Evolutionary conservation across 2,113 vertebrate species (phyloP), one percentile per base, ranked within the genome.

Genomic region (Anolis sagrei): DNA sequence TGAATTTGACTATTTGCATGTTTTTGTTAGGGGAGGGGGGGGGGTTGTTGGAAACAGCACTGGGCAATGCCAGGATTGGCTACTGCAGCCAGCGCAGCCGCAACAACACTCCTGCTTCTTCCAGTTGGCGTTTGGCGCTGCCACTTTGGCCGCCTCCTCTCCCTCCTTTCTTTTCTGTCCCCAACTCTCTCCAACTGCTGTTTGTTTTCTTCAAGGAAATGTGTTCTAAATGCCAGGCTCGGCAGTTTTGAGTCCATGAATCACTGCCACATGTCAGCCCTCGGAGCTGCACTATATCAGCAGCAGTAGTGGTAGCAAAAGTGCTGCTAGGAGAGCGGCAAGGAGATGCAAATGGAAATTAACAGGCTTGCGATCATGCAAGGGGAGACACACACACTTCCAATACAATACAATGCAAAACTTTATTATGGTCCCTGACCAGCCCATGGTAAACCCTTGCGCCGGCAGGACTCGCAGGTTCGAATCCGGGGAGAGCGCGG

Each of bases 211-310:
- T 32, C 34, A 39, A 48, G 64, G 79, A 76, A 76, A 69, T 44
- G 66, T 82, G 79, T 61, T 61, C 70, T 70, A 77, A 77, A 82
- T 77, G 73, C 79, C 80, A 19, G 74, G 62, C 86, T 54, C 7
- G 34, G 74, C 74, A 77, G 79, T 61, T 70, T 19, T 49, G 62
- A 70, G 73, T 27, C 80, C 80, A 82, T 87, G 80, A 82, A 87
- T 87, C 80, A 87, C 76, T 14, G 36, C 34, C 21, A 3, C 51
- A 66, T 29, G 77, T 36, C 84, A 64, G 66, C 14, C 72, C 77
- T 62, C 6, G 14, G 29, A 7, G 36, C 70, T n/a, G 81, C 81
- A 62, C 81, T 83, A n/a, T n/a, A 83, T 75, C 81, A 70, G 83
- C 44, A 19, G 44, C 19, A 21, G n/a, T 5, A 18, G 13, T 7